Conservation (phyloP, 1,140 invertebrate species). For the Cotesia glomerata region DNA sequence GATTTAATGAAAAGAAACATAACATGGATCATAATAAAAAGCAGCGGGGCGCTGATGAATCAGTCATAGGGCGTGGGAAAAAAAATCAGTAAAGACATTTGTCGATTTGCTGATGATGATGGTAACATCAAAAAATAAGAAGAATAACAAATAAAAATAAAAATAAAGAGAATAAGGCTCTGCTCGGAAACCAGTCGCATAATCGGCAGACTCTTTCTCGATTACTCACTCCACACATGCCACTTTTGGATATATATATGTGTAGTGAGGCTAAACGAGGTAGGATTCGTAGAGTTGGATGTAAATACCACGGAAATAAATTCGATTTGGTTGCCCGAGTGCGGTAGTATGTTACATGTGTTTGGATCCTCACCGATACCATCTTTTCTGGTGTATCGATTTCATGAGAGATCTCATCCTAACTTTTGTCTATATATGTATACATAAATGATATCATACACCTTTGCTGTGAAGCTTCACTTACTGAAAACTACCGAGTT, state of each 20-base stretch:
- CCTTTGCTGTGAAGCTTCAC: not conserved
- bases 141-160: not conserved
- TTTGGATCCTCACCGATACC: constrained; percentile 55
- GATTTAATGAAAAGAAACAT: not conserved
- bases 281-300: constrained; percentile 22
- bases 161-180: not conserved
- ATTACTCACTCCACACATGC: constrained; percentile 13
- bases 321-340: constrained; percentile 50
- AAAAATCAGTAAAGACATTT: constrained; percentile 1
- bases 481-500: not conserved
- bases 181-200: constrained; percentile 5
- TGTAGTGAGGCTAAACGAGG: not conserved
- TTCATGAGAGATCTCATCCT: constrained; percentile 52
- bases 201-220: constrained; percentile 2
- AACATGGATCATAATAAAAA: not conserved
- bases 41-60: not conserved
- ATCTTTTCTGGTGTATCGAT: constrained; percentile 59
- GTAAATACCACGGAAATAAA: constrained; percentile 53
- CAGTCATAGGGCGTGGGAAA: constrained; percentile 12
- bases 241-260: not conserved
- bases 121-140: not conserved
- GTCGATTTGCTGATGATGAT: not conserved
- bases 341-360: constrained; percentile 62
- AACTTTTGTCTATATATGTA: not conserved
- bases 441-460: not conserved